A percentile compares a stretch with the other conserved stretches of the same genome.
These are phyloP conservation scores for Plagiodera versicolora DNA, from an alignment of 2,888 invertebrate genomes.

Conservation along the genomic window DNA sequence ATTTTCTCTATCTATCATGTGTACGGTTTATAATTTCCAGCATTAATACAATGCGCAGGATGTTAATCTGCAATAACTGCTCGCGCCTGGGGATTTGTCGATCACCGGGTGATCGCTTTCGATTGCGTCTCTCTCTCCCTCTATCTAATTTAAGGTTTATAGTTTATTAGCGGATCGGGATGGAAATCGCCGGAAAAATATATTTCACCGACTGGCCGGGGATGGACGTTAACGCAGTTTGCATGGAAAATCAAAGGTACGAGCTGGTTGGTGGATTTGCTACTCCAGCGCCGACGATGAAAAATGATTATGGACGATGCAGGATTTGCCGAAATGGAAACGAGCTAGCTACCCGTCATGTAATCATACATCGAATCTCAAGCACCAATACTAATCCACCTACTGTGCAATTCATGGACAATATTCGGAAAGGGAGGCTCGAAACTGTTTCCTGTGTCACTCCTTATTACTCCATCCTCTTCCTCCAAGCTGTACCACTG, in stretches of 20 bases:
- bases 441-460: too few relatives aligned
- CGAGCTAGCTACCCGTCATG: too few relatives aligned
- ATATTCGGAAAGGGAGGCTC: too few relatives aligned
- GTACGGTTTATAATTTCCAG: slow-evolving; percentile 56
- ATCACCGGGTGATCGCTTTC: slow-evolving; percentile 45
- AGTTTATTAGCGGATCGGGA: slow-evolving; percentile 36
- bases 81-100: slow-evolving; percentile 51
- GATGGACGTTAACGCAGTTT: slow-evolving; percentile 27
- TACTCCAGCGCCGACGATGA: neutral
- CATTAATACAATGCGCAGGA: slow-evolving; percentile 56
- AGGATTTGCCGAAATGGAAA: neutral
- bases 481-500: too few relatives aligned
- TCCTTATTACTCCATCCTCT: too few relatives aligned
- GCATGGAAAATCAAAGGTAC: slow-evolving; percentile 27
- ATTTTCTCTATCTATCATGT: slow-evolving; percentile 57
- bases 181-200: slow-evolving; percentile 27
- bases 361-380: too few relatives aligned
- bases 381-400: too few relatives aligned
- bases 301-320: neutral
- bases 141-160: slow-evolving; percentile 50
- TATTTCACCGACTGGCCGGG: slow-evolving; percentile 4
- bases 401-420: too few relatives aligned
- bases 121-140: slow-evolving; percentile 34
- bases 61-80: slow-evolving; percentile 57
- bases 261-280: neutral